phyloP scores from a whole-genome alignment of 2,888 invertebrate genomes.

The Hypselothyrea guttata region DNA sequence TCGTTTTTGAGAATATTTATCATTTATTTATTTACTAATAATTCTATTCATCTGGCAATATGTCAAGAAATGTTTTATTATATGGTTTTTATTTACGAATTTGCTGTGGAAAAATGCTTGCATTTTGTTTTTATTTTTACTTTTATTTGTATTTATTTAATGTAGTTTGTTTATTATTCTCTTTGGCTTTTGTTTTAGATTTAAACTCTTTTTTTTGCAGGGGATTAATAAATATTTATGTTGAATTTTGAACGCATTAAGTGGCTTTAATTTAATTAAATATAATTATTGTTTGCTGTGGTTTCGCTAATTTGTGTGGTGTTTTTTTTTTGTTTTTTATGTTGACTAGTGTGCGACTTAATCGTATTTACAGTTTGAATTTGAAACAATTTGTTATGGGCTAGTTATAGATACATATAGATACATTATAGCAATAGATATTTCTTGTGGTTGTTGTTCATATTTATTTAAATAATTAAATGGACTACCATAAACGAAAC shows the following conservation, averaged over 20 bases:
- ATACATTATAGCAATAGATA: neutral
- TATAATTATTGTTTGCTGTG: slow-evolving; percentile 61
- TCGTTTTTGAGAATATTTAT: slow-evolving; percentile 8
- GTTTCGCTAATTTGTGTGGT: slow-evolving; percentile 6
- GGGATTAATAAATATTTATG: slow-evolving; percentile 51
- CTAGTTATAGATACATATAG: slow-evolving; percentile 34
- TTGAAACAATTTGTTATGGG: slow-evolving; percentile 65
- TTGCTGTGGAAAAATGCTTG: slow-evolving; percentile 34
- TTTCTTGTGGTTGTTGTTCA: slow-evolving; percentile 8
- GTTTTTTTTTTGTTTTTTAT: slow-evolving; percentile 25
- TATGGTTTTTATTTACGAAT: slow-evolving; percentile 2
- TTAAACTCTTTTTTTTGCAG: slow-evolving; percentile 28
- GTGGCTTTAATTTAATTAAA: slow-evolving; percentile 54
- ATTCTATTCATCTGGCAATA: slow-evolving; percentile 30
- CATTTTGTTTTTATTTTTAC: slow-evolving; percentile 20
- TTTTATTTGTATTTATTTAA: slow-evolving; percentile 18
- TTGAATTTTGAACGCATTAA: slow-evolving; percentile 59
- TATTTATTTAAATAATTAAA: slow-evolving; percentile 49
- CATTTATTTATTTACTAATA: slow-evolving; percentile 25
- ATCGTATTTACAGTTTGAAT: slow-evolving; percentile 65
- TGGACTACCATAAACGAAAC: slow-evolving; percentile 44
- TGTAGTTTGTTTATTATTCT: slow-evolving; percentile 54
- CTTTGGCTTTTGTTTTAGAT: slow-evolving; percentile 66
- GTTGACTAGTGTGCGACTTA: slow-evolving; percentile 75
- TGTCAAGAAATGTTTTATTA: slow-evolving; percentile 47